Base-by-base conservation (phyloP, 2,113 vertebrate genomes). In the Pelobates fuscus region DNA sequence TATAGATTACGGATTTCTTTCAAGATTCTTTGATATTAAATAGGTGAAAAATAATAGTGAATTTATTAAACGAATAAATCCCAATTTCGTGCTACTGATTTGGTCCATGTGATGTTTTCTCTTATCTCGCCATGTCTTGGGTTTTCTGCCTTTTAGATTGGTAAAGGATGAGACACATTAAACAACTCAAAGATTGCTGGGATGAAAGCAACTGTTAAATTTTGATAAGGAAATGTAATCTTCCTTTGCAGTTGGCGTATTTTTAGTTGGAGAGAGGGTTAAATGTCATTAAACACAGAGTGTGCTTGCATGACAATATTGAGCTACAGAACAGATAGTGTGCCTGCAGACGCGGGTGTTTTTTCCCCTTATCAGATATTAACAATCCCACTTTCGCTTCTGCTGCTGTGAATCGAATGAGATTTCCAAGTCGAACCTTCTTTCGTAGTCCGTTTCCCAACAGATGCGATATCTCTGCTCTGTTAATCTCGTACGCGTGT, bases 141-240 rank as follows among this genome's bases (percentile, higher is more conserved):
- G 3, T 17, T 49, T 49, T 17, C 44, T 49, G 44, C 1, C 1
- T 49, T 2, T 49, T 17, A 49, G 15, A 49, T 49, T 7, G 4
- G 24, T 14, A 60, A 8, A 27, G 24, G 58, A 27, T 14, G 58
- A 60, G 30, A 5, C 60, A 21, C 27, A 69, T 69, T 12, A 55
- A 55, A 57, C n/a, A 17, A 24, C 52, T 23, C 8, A 1, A 2
- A 49, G 44, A 52, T 29, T 24, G 24, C 43, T 15, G 8, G 11
- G 15, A 32, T 17, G 29, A 57, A 69, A 69, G 67, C 10, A 52
- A 57, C 52, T 55, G 49, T 57, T 55, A 69, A 32, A 23, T 17
- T 55, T 57, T 41, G 27, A 69, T 69, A 57, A 69, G 52, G 20
- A 23, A 24, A 32, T 32, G 21, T 69, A 57, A 69, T 69, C 49